Base-by-base conservation (phyloP, 2,113 vertebrate species). In the Cromileptes altivelis region DNA sequence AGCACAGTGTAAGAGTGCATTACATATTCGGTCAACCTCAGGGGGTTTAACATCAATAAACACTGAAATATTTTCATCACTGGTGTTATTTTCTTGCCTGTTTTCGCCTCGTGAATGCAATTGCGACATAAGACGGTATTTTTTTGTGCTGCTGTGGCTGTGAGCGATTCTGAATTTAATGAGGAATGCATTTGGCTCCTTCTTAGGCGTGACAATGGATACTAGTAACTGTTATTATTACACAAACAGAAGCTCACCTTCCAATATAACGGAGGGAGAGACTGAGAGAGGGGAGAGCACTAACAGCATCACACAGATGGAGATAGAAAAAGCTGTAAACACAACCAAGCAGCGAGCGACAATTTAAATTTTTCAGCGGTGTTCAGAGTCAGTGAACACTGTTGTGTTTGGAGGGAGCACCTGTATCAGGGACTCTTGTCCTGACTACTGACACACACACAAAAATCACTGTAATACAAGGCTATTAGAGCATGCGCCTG, bases 161-260 rank as follows among this genome's bases (percentile, higher is more conserved):
- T 79, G 78, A 91, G 85, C 83, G 70, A 82, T 84, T 82, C 65
- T 84, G 75, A 79, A 88, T 92, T 90, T 90, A 91, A 92, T 88
- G 85, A 92, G 78, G 82, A 88, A 90, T 65, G 69, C 79, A 75
- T 86, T 86, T 85, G 76, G 83, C 88, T 78, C 50, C 63, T 65
- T 85, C 72, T 77, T 21, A 33, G 60, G 74, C 68, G 80, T 79
- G 74, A 89, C 84, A 87, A 84, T 75, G 71, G 81, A 83, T 82
- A 85, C 82, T 74, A 57, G 81, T 82, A 88, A 75, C 79, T 78
- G 69, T 69, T 89, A 88, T 69, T 89, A 88, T 87, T 84, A 84
- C 70, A 88, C 80, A 88, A 81, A 89, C 72, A 75, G 62, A 69
- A 72, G 45, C 77, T 73, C 64, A 68, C 56, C 82, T 80, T 85